Percentiles rank a stretch among this genome's conserved stretches.
These are phyloP conservation scores for Microtus richardsoni DNA, from an alignment of 2,113 vertebrate species.

Conservation along the genomic window DNA sequence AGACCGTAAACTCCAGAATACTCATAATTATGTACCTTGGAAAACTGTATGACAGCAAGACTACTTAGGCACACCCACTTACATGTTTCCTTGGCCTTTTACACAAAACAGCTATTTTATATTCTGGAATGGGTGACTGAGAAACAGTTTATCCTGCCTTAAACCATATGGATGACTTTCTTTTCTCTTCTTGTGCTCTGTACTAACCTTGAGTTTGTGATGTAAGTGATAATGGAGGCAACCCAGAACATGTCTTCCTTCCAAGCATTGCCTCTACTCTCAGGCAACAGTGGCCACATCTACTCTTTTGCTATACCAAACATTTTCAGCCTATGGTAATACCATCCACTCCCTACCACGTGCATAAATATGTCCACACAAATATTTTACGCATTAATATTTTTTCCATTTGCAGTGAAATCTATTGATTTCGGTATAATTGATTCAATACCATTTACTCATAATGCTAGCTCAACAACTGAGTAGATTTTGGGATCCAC, in stretches of 20 bases:
- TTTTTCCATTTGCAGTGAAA: neutral
- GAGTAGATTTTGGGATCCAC: constrained; percentile 44
- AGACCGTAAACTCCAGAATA: constrained; percentile 14
- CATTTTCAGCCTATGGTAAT: neutral
- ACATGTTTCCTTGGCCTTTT: neutral
- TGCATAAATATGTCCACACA: neutral
- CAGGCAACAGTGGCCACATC: neutral
- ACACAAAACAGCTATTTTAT: neutral
- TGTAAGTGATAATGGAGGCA: neutral
- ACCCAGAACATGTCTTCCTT: neutral
- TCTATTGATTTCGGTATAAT: constrained; percentile 48
- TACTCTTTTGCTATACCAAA: neutral
- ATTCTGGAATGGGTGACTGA: neutral
- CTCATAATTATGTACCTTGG: neutral
- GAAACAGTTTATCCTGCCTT: neutral
- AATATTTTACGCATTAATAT: constrained; percentile 3
- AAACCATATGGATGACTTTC: neutral
- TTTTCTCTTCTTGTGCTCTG: neutral
- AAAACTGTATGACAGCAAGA: neutral
- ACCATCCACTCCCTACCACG: neutral
- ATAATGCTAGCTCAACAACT: constrained; percentile 18
- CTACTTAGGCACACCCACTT: neutral
- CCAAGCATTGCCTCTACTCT: neutral
- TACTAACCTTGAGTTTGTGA: neutral
- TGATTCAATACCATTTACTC: constrained; percentile 19